Evolutionary conservation across 2,888 invertebrate species (phyloP).

Genomic region (Sphaerophoria taeniata): DNA sequence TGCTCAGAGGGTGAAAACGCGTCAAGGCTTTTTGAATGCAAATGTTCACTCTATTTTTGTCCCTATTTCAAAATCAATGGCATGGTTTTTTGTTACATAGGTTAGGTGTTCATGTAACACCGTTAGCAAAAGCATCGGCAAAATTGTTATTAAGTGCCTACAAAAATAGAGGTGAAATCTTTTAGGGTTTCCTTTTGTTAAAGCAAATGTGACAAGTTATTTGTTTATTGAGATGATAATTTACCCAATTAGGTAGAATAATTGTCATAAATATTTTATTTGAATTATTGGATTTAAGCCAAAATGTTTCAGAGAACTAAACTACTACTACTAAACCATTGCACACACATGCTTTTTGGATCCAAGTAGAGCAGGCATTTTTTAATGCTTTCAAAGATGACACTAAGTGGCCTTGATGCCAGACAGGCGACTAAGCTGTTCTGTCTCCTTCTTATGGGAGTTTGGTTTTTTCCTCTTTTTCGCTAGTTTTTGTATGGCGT

Average conservation of each 20-base stretch:
- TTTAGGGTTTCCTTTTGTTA: constrained; percentile 40
- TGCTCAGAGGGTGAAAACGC: constrained; percentile 25
- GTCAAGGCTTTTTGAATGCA: constrained; percentile 46
- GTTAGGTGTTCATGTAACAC: constrained; percentile 25
- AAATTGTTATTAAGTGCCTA: background rate
- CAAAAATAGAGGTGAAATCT: constrained; percentile 1
- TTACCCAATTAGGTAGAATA: constrained; percentile 30
- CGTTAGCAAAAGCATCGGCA: too few relatives aligned
- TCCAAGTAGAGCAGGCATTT: background rate
- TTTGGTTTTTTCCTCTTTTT: background rate
- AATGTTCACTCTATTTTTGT: constrained; percentile 48
- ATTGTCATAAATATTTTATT: constrained; percentile 13
- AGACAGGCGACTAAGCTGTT: background rate
- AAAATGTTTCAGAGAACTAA: too few relatives aligned
- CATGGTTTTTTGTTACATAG: constrained; percentile 23
- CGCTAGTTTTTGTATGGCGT: background rate
- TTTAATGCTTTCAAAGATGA: constrained; percentile 25
- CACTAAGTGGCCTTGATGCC: constrained; percentile 19
- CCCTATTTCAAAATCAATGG: constrained; percentile 35
- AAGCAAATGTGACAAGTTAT: background rate
- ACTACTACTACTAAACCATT: too few relatives aligned
- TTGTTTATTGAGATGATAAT: constrained; percentile 26
- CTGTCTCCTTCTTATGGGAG: background rate
- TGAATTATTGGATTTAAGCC: constrained; percentile 38
- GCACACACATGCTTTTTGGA: background rate